Evolutionary conservation across 1,140 invertebrate species (phyloP).

Genomic region (Pollicipes pollicipes): DNA sequence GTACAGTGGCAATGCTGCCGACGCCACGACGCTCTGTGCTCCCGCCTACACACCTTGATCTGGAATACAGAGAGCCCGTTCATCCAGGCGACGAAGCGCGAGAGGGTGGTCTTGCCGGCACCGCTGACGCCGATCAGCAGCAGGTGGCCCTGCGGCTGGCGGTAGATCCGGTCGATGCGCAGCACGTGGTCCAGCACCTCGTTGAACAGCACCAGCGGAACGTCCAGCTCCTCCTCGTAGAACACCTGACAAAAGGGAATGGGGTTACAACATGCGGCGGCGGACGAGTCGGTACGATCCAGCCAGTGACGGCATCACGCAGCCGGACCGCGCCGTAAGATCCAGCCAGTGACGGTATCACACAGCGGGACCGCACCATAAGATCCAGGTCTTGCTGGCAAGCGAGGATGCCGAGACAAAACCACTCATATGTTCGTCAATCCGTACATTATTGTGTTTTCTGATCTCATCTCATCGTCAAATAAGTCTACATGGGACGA

Average conservation of each 20-base stretch:
- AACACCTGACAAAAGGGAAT: constrained; percentile 43
- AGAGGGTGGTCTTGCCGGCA: constrained; percentile 95
- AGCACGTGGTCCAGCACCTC: constrained; percentile 97
- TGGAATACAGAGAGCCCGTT: constrained; percentile 97
- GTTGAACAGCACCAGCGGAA: constrained; percentile 93
- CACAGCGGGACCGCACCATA: too few species aligned
- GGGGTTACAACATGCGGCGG: too few species aligned
- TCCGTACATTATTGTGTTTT: too few species aligned
- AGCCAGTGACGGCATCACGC: too few species aligned
- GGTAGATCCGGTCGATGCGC: constrained; percentile 94
- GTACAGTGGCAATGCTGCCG: neutral
- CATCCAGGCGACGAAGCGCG: constrained; percentile 99
- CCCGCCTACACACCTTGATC: constrained; percentile 46
- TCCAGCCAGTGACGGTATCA: too few species aligned
- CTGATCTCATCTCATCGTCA: too few species aligned
- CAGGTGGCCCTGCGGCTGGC: constrained; percentile 94
- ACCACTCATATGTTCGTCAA: too few species aligned
- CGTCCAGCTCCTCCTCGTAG: constrained; percentile 98
- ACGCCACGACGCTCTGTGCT: neutral
- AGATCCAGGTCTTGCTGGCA: too few species aligned
- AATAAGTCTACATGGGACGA: too few species aligned
- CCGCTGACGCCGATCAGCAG: constrained; percentile 93
- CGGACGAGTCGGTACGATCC: too few species aligned
- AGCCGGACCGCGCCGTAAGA: too few species aligned
- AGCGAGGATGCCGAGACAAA: too few species aligned